Base-by-base conservation (phyloP, 2,888 invertebrate species). In the Eugnorisma glareosa region DNA sequence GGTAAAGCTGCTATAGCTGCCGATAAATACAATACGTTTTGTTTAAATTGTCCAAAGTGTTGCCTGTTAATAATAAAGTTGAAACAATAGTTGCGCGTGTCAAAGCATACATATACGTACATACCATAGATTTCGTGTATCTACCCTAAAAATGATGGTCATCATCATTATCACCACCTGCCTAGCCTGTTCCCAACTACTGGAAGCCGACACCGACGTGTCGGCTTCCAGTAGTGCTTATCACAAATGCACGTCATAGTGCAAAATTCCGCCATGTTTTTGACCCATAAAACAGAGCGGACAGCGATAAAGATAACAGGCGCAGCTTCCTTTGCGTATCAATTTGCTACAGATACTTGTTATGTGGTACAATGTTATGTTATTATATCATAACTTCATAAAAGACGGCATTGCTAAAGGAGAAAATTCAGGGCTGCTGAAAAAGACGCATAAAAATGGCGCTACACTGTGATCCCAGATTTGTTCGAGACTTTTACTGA, bases 301-400 rank as follows among this genome's bases (percentile, higher is more conserved):
- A 89, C 78, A 82, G 57, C 28, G 88, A 88, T 90, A 89, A 73
- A 74, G 79, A 83, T 88, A 90, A 86, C 86, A 81, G 40, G 31
- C 79, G 67, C 86, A 84, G 87, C 84, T 82, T 89, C 91, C 90
- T 89, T 67, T 80, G 54, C 13, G 35, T 86, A 84, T 85, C 87
- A 77, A 45, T 67, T 59, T 73, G 81, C 59, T 61, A 76, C 64
- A 83, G 64, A 57, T 51, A 66, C 37, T 51, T 35, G n/a, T 8
- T 45, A 37, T 73, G 24, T 37, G 43, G 31, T 28, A 70, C 48
- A 67, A 51, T 51, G 51, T 69, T 67, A 15, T 43, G 24, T 43
- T 64, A 57, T 67, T 40, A 15, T 64, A 40, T 64, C 64, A 64
- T 1, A 40, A 40, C n/a, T 35, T 54, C 37, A 40, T 64, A 45